Conservation (phyloP, 2,888 invertebrate genomes). For the Homarus gammarus region DNA sequence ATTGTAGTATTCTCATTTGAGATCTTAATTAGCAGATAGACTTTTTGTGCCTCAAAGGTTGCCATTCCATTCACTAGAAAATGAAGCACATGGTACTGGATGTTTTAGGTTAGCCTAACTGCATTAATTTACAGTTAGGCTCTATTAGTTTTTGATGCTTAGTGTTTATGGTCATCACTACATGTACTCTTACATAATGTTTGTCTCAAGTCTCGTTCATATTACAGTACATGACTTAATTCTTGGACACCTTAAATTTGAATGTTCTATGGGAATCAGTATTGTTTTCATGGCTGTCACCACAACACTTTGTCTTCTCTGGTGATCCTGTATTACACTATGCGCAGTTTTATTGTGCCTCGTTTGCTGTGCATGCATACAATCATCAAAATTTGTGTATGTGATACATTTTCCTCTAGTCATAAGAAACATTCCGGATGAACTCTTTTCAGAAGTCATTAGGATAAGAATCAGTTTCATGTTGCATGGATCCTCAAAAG, state of each 20-base stretch:
- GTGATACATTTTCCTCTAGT: conserved; percentile 51
- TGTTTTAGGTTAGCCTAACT: neutral
- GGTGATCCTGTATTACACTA: conserved; percentile 21
- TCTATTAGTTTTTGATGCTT: conserved; percentile 1
- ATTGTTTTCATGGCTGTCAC: neutral
- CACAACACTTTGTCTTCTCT: conserved; percentile 14
- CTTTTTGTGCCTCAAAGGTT: neutral
- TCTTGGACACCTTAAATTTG: conserved; percentile 16
- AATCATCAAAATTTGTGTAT: conserved; percentile 33
- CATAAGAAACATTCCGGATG: conserved; percentile 60
- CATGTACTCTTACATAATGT: neutral
- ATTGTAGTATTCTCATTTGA: too few relatives aligned
- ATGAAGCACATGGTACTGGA: neutral
- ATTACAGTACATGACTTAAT: neutral
- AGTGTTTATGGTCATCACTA: conserved; percentile 11
- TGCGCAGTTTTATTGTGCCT: conserved; percentile 37
- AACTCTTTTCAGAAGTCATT: conserved; percentile 47
- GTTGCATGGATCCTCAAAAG: conserved; percentile 61
- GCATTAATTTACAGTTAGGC: neutral
- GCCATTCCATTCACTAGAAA: neutral
- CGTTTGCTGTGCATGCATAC: conserved; percentile 50
- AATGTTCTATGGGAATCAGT: conserved; percentile 17
- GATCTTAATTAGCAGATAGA: neutral
- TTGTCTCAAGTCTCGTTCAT: neutral
- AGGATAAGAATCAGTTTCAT: conserved; percentile 45